These are phyloP conservation scores for Leucoraja ocellata DNA, from an alignment of 2,797 vertebrate genomes.

Conservation along the genomic window DNA sequence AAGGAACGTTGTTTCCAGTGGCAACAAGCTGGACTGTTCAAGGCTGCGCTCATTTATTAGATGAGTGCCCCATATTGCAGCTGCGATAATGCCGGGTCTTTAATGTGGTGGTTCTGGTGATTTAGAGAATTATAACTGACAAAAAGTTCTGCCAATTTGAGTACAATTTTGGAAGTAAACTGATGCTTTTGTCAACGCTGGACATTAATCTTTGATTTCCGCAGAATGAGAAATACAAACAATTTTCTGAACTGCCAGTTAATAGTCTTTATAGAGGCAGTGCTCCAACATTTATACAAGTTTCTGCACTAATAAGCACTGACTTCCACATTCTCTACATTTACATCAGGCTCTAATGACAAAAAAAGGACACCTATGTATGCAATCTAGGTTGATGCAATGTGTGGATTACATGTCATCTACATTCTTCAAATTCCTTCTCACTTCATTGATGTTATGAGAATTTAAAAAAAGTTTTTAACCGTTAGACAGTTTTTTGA, in stretches of 20 bases:
- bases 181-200: not conserved
- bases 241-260: too few species aligned
- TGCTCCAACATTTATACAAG: not conserved
- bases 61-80: constrained; percentile 24
- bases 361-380: too few species aligned
- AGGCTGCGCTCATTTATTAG: constrained; percentile 28
- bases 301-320: not conserved
- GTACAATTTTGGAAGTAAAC: not conserved
- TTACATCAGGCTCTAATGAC: not conserved
- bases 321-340: not conserved
- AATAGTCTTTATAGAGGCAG: too few species aligned
- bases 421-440: not conserved
- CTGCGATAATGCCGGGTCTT: not conserved
- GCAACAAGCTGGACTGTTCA: constrained; percentile 22
- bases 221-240: not conserved
- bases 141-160: constrained; percentile 22
- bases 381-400: not conserved
- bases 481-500: not conserved
- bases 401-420: not conserved
- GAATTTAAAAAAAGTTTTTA: not conserved
- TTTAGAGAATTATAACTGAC: not conserved
- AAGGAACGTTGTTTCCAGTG: constrained; percentile 10
- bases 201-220: not conserved
- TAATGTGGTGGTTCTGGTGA: constrained; percentile 14
- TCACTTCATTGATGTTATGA: not conserved